Percentiles rank a stretch among this genome's conserved stretches.
Conservation (phyloP, 2,888 invertebrate genomes). For the Eudasyphora cyanicolor region DNA sequence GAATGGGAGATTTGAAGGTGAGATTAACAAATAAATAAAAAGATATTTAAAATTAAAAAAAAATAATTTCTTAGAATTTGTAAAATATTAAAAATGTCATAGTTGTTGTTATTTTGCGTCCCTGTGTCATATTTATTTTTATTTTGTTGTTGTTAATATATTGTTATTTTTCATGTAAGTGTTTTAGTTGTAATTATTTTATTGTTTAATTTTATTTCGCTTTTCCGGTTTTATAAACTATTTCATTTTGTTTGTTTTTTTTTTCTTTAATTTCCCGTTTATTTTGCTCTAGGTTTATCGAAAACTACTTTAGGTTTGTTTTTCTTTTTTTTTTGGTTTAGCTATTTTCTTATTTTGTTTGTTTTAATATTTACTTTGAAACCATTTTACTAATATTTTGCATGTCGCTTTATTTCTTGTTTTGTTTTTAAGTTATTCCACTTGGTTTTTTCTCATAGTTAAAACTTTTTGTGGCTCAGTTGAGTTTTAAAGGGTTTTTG, state of each 20-base stretch:
- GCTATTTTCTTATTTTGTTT: slow-evolving; percentile 39
- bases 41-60: not conserved
- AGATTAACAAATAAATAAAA: slow-evolving; percentile 24
- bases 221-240: slow-evolving; percentile 49
- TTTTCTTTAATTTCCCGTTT: slow-evolving; percentile 56
- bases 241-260: slow-evolving; percentile 38
- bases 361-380: slow-evolving; percentile 64
- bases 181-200: not conserved
- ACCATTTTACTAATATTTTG: slow-evolving; percentile 65
- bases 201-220: not conserved
- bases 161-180: slow-evolving; percentile 23
- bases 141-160: slow-evolving; percentile 61
- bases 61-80: slow-evolving; percentile 9
- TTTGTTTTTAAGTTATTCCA: slow-evolving; percentile 38
- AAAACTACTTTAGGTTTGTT: slow-evolving; percentile 58
- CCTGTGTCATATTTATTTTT: slow-evolving; percentile 62
- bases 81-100: slow-evolving; percentile 42
- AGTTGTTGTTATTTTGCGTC: slow-evolving; percentile 63
- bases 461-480: slow-evolving; percentile 17
- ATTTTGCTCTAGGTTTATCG: slow-evolving; percentile 47
- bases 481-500: slow-evolving; percentile 2
- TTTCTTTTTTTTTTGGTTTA: slow-evolving; percentile 48
- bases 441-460: slow-evolving; percentile 30
- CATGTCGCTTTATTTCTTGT: slow-evolving; percentile 35
- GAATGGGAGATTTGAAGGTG: slow-evolving; percentile 10